Evolutionary conservation across 1,140 invertebrate genomes (phyloP).

Genomic region (Bombyx mandarina): DNA sequence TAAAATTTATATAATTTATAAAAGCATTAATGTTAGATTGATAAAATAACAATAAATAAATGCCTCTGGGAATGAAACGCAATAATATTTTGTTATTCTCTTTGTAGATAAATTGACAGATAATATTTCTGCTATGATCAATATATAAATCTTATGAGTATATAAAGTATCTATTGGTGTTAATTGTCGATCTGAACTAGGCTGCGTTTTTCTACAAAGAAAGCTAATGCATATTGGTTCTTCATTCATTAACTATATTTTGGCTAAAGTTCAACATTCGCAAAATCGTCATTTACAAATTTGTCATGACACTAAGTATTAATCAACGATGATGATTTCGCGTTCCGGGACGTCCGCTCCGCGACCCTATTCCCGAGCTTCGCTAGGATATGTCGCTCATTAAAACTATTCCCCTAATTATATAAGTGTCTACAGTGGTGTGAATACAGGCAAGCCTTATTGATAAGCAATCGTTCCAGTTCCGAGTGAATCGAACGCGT

Average conservation of each 20-base stretch:
- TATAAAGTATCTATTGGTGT: conserved; percentile 68
- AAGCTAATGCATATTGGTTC: conserved; percentile 70
- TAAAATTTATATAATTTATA: conserved; percentile 71
- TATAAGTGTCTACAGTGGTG: neutral
- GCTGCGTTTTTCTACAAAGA: conserved; percentile 63
- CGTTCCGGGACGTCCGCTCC: conserved; percentile 29
- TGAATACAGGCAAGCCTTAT: too few species aligned
- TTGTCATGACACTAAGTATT: conserved; percentile 68
- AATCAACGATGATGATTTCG: conserved; percentile 62
- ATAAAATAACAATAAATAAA: conserved; percentile 68
- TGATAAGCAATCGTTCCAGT: too few species aligned
- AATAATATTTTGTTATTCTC: conserved; percentile 40
- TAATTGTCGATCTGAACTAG: conserved; percentile 66
- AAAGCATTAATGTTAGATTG: conserved; percentile 57
- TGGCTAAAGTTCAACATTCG: conserved; percentile 71
- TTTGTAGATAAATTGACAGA: conserved; percentile 67
- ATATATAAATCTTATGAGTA: conserved; percentile 59
- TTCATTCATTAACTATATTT: conserved; percentile 68
- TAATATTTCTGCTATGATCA: conserved; percentile 61
- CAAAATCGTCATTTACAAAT: conserved; percentile 67
- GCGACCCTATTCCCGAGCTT: conserved; percentile 25
- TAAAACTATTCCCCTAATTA: conserved; percentile 33
- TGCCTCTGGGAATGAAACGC: conserved; percentile 62
- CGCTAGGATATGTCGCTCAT: conserved; percentile 51
- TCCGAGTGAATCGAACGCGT: too few species aligned